A percentile compares a stretch with the other conserved stretches of the same genome.
Conservation (phyloP, 1,140 invertebrate genomes). For the Drosophila elegans region DNA sequence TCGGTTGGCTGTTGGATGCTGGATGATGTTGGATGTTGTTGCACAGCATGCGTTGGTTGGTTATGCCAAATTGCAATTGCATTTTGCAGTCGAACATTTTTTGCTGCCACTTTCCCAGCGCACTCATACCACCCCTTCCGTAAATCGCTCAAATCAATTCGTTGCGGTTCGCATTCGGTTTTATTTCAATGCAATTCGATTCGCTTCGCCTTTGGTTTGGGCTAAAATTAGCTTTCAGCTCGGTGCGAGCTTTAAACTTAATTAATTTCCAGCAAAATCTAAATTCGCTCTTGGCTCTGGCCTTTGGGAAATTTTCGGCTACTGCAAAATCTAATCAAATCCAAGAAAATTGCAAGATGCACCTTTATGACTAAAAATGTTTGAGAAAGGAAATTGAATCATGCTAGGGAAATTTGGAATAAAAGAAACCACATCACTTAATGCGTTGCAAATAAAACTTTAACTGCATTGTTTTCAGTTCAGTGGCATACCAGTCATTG, state of each 20-base stretch:
- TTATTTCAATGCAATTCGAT: constrained; percentile 44
- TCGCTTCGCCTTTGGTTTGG: constrained; percentile 27
- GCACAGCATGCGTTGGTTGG: constrained; percentile 33
- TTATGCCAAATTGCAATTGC: constrained; percentile 66
- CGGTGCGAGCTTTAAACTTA: constrained; percentile 33
- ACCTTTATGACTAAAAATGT: background rate
- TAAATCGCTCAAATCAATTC: constrained; percentile 79
- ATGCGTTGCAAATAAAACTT: background rate
- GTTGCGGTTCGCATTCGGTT: constrained; percentile 62
- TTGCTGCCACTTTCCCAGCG: constrained; percentile 47
- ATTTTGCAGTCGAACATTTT: constrained; percentile 69
- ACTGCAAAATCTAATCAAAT: constrained; percentile 31
- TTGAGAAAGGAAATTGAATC: background rate
- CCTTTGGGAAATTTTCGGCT: constrained; percentile 23
- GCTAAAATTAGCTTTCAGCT: constrained; percentile 21
- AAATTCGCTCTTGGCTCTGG: constrained; percentile 15
- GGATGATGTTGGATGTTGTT: constrained; percentile 18
- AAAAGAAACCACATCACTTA: background rate
- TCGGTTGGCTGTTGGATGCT: constrained; percentile 5
- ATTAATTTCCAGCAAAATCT: constrained; percentile 41
- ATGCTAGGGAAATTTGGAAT: background rate
- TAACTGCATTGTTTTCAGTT: background rate
- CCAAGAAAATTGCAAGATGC: constrained; percentile 13
- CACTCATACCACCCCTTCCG: background rate
- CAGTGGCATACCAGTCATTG: background rate